A percentile compares a stretch with the other conserved stretches of the same genome.
Conservation (phyloP, 2,113 vertebrate genomes). For the Microtus oregoni region DNA sequence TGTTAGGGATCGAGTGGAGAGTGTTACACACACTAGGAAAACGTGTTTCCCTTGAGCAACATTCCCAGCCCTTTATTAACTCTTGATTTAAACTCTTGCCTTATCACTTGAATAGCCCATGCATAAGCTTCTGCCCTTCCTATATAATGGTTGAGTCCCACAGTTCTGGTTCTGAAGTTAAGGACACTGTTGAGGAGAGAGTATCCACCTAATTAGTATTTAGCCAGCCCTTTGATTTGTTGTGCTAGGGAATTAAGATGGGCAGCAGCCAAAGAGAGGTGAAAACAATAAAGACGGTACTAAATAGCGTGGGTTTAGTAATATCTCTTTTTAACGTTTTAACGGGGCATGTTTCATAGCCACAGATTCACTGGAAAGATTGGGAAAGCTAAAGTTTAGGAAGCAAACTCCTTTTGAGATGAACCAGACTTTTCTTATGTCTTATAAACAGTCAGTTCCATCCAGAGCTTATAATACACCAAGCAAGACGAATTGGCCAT, state of each 20-base stretch:
- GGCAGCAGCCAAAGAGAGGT: neutral
- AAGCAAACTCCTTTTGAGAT: conserved; percentile 68
- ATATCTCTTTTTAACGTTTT: neutral
- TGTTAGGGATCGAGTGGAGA: neutral
- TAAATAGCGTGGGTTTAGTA: neutral
- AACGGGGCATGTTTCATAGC: neutral
- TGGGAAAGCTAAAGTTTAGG: conserved; percentile 48
- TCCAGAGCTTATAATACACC: conserved; percentile 46
- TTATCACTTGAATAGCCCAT: neutral
- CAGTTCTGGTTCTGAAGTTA: conserved; percentile 25
- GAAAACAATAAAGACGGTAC: neutral
- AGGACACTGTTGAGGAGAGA: neutral
- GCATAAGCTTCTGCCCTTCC: neutral
- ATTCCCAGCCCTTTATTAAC: neutral
- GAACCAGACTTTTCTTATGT: conserved; percentile 60
- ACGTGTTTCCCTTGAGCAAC: neutral
- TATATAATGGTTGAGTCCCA: neutral
- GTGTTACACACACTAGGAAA: neutral
- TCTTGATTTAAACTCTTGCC: conserved; percentile 42
- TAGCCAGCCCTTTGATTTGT: conserved; percentile 5
- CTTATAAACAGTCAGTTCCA: conserved; percentile 40
- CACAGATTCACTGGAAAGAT: conserved; percentile 37
- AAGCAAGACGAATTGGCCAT: conserved; percentile 51
- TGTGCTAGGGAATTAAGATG: neutral
- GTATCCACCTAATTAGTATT: neutral